phyloP scores from a whole-genome alignment of 1,140 invertebrate genomes.

The Cotesia typhae region DNA sequence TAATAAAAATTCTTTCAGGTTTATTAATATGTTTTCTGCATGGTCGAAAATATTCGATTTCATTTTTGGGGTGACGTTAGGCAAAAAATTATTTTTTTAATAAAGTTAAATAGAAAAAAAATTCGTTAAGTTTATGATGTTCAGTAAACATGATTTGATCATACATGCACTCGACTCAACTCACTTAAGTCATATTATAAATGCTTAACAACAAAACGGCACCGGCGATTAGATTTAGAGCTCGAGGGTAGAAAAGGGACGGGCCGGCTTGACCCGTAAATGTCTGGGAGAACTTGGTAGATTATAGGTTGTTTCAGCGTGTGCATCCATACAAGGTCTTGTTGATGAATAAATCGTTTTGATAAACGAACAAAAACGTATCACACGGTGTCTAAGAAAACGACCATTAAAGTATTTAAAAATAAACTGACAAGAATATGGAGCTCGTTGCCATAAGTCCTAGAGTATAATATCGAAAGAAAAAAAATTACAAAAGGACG shows the following conservation, averaged over 20 bases:
- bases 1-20: too few species aligned
- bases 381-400: not conserved
- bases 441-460: too few species aligned
- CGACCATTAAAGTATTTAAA: not conserved
- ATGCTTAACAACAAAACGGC: conserved; percentile 15
- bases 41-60: too few species aligned
- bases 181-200: conserved; percentile 8
- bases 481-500: too few species aligned
- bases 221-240: conserved; percentile 37
- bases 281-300: conserved; percentile 21
- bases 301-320: conserved; percentile 25
- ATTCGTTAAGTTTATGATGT: too few species aligned
- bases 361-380: conserved; percentile 13
- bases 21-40: too few species aligned
- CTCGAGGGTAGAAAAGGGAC: conserved; percentile 34
- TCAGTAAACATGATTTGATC: not conserved
- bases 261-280: conserved; percentile 33
- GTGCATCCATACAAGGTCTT: conserved; percentile 3
- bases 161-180: not conserved
- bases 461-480: too few species aligned
- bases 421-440: too few species aligned
- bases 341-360: conserved; percentile 29
- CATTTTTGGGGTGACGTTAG: too few species aligned
- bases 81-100: too few species aligned
- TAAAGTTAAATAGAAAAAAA: too few species aligned